These are phyloP conservation scores for Centropus bengalensis DNA, from an alignment of 2,113 vertebrate species.

Conservation along the genomic window DNA sequence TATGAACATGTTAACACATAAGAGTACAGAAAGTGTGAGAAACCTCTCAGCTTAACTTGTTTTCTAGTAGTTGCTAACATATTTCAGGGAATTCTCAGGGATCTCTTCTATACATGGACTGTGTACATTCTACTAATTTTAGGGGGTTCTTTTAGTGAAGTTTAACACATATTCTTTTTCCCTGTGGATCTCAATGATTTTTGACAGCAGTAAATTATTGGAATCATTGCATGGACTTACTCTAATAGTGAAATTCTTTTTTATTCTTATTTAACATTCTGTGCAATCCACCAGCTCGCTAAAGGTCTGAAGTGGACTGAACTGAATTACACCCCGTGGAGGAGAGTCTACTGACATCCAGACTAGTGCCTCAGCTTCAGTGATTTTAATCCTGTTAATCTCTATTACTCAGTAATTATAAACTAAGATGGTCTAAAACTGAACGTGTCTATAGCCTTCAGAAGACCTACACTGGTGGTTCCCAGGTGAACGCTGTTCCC, in stretches of 20 bases:
- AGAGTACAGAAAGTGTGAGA: background rate
- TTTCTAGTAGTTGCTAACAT: background rate
- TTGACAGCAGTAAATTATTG: background rate
- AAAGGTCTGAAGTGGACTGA: background rate
- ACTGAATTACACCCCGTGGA: background rate
- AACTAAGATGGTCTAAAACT: background rate
- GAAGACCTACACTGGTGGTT: background rate
- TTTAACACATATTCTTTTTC: background rate
- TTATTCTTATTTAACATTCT: background rate
- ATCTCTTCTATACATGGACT: background rate
- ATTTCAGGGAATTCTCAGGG: background rate
- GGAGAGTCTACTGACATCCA: background rate
- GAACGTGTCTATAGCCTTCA: background rate
- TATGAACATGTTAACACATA: background rate
- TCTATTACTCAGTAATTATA: background rate
- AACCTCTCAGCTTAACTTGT: background rate
- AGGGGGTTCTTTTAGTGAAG: fast-evolving
- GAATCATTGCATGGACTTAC: background rate
- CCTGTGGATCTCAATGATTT: background rate
- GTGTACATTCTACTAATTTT: background rate
- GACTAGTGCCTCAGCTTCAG: background rate
- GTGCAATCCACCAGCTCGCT: background rate
- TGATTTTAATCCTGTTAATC: constrained; percentile 13
- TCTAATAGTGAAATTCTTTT: background rate
- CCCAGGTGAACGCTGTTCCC: background rate